These are phyloP conservation scores for Penaeus japonicus DNA, from an alignment of 1,140 invertebrate genomes.

Conservation along the genomic window DNA sequence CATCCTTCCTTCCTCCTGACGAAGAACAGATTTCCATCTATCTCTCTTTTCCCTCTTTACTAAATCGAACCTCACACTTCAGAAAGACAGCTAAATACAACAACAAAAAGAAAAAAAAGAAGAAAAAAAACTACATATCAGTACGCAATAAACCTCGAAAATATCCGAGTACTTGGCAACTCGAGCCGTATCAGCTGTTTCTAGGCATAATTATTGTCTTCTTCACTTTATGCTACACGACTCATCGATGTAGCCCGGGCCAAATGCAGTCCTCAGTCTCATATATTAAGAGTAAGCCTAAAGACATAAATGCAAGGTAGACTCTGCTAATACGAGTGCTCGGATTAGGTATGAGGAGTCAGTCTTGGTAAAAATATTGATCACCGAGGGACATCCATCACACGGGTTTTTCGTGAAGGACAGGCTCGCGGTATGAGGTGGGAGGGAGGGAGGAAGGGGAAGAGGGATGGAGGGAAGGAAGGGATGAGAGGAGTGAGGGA, in stretches of 20 bases:
- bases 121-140: too few relatives aligned
- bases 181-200: slow-evolving; percentile 4
- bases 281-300: slow-evolving; percentile 1
- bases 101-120: too few relatives aligned
- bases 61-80: too few relatives aligned
- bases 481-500: background rate
- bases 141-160: background rate
- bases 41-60: background rate
- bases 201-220: background rate
- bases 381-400: too few relatives aligned
- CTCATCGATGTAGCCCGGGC: background rate
- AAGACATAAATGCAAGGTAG: slow-evolving; percentile 19
- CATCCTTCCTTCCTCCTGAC: background rate
- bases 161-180: background rate
- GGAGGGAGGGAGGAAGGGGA: too few relatives aligned
- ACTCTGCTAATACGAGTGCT: background rate
- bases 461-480: too few relatives aligned
- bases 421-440: too few relatives aligned
- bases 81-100: too few relatives aligned
- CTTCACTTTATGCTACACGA: slow-evolving; percentile 29
- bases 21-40: background rate
- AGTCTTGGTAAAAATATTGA: too few relatives aligned
- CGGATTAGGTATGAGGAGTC: background rate
- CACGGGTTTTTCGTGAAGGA: too few relatives aligned
- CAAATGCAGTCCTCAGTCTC: background rate